Evolutionary conservation across 92 coral and sea anemone species (phyloP).

Genomic region (Epizoanthus scotinus): DNA sequence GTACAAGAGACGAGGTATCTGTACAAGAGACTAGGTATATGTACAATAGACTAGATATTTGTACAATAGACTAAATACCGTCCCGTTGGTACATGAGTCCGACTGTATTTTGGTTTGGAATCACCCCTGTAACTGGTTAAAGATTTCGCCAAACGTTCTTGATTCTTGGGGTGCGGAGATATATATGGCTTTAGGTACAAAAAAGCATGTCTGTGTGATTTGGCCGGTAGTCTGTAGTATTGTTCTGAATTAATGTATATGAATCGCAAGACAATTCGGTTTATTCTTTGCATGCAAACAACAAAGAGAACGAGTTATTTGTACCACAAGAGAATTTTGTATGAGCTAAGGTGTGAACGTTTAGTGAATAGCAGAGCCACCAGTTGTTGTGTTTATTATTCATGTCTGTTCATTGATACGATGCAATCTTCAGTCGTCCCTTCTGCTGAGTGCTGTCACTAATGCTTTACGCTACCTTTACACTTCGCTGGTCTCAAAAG

Average conservation of each 20-base stretch:
- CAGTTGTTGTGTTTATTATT: constrained; percentile 10
- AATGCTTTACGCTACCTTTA: constrained; percentile 5
- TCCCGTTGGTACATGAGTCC: too few species aligned
- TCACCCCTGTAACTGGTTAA: too few species aligned
- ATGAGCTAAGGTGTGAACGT: constrained; percentile 8
- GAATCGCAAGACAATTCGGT: neutral
- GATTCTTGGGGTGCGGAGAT: too few species aligned
- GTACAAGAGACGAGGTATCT: too few species aligned
- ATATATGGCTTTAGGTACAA: too few species aligned
- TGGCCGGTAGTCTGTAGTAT: neutral
- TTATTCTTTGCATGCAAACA: constrained; percentile 19
- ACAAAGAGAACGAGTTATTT: neutral
- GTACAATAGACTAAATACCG: too few species aligned
- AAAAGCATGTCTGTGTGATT: neutral
- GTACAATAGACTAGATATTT: too few species aligned
- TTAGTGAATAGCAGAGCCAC: constrained; percentile 22
- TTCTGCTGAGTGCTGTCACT: neutral
- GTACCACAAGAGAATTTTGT: neutral
- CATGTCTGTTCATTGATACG: neutral
- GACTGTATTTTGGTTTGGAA: too few species aligned
- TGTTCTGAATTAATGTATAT: constrained; percentile 5
- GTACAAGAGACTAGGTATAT: too few species aligned
- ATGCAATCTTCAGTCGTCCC: neutral
- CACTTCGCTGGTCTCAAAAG: neutral
- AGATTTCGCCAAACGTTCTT: too few species aligned